These are phyloP conservation scores for Drosophila gunungcola DNA, from an alignment of 1,140 invertebrate species.

Conservation along the genomic window DNA sequence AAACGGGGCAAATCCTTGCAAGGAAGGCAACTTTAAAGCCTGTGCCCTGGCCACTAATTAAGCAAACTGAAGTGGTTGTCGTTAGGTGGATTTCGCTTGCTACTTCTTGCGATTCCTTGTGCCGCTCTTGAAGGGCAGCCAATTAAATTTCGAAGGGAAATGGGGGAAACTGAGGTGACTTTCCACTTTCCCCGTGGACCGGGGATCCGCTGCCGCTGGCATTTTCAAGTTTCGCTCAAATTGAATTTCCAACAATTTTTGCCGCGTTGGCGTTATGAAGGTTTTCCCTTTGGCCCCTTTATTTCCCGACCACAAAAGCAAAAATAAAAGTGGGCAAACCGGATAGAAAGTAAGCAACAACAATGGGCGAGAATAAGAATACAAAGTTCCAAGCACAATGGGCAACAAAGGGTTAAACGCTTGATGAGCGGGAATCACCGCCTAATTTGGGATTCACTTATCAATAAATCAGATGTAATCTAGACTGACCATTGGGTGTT, in stretches of 20 bases:
- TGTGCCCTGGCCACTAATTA: slow-evolving; percentile 40
- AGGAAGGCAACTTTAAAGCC: slow-evolving; percentile 15
- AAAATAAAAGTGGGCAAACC: slow-evolving; percentile 24
- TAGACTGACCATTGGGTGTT: neutral
- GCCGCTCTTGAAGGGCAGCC: slow-evolving; percentile 38
- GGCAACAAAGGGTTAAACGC: slow-evolving; percentile 36
- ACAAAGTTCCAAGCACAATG: slow-evolving; percentile 46
- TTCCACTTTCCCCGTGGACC: slow-evolving; percentile 15
- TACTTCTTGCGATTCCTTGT: slow-evolving; percentile 14
- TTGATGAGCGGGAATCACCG: neutral
- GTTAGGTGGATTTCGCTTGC: slow-evolving; percentile 8
- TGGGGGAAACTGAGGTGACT: slow-evolving; percentile 43
- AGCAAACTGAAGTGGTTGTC: slow-evolving; percentile 42
- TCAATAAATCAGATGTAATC: neutral
- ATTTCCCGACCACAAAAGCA: neutral
- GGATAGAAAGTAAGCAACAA: slow-evolving; percentile 27
- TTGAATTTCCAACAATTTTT: slow-evolving; percentile 79
- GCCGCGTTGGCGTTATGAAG: slow-evolving; percentile 55
- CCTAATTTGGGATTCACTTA: slow-evolving; percentile 10
- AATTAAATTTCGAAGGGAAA: slow-evolving; percentile 63
- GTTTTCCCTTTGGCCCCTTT: neutral
- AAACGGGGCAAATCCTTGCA: neutral
- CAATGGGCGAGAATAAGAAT: slow-evolving; percentile 34
- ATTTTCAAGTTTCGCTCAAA: slow-evolving; percentile 65
- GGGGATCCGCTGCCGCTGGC: slow-evolving; percentile 42